Evolutionary conservation across 2,888 invertebrate genomes (phyloP), one percentile per base, ranked within the genome.

Genomic region (Yponomeuta plumbellus): DNA sequence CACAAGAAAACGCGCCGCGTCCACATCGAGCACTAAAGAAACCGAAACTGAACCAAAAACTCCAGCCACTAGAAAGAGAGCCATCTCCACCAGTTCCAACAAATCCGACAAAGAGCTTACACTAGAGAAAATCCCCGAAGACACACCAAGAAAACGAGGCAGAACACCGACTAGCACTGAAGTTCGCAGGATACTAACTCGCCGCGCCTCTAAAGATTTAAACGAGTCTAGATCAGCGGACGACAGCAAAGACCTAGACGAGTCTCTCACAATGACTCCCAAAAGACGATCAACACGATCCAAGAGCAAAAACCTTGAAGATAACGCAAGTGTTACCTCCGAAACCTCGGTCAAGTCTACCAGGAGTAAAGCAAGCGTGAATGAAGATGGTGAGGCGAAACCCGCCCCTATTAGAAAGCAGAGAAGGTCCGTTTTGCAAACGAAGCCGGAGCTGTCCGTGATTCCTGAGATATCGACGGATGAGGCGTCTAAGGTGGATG

Each of bases 391-490:
- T 0, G 85, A 83, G 40, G 70, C 68, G 0, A 82, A 78, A 61
- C 67, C 70, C 0, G 71, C 70, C 13, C 71, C 70, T 1, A 69
- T 71, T 0, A 79, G 84, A 20, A 89, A 85, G 67, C 83, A 83
- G 0, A 77, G 85, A 58, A 88, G 84, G 66, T 80, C 88, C 0
- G 74, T 80, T 21, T 65, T 88, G 39, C 76, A 74, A 0, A 77
- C 77, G 0, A 90, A 88, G 67, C 80, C 89, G 0, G 91, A 91
- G 44, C 66, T 92, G 68, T 83, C 89, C 52, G 91, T 86, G 66
- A 91, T 91, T 72, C 91, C 91, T 0, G 91, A 92, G 69, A 79
- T 79, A 1, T 62, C 56, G n/a, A 71, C 76, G 0, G 74, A 76
- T 0, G 89, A 88, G 61, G 20, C 68, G 20, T 70, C 76, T 0